Evolutionary conservation across 2,113 vertebrate genomes (phyloP).

Genomic region (Nothoprocta perdicaria): DNA sequence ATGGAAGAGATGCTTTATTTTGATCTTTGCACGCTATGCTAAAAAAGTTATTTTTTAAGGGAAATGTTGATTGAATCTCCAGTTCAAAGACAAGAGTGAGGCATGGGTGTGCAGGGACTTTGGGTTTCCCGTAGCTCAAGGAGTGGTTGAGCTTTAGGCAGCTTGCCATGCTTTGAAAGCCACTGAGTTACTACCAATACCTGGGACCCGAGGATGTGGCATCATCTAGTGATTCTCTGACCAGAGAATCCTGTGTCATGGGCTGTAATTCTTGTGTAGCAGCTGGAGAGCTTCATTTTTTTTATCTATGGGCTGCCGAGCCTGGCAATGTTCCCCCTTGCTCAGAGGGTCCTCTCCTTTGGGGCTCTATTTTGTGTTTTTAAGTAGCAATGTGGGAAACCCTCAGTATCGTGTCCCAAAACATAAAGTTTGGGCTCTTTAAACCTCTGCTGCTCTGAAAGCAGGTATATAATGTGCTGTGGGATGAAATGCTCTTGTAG

Average conservation of each 20-base stretch:
- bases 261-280: no score
- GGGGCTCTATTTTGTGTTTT: no score
- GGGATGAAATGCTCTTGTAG: accelerated
- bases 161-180: neutral
- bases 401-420: neutral
- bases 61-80: neutral
- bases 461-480: neutral
- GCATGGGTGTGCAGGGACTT: neutral
- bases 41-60: neutral
- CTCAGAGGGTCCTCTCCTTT: neutral
- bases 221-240: neutral
- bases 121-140: neutral
- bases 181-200: neutral
- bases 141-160: neutral
- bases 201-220: neutral
- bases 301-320: neutral
- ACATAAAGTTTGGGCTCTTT: neutral
- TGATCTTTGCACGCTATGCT: neutral
- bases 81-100: neutral
- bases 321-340: neutral
- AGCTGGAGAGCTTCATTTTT: neutral
- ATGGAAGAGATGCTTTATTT: neutral
- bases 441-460: neutral
- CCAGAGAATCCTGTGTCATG: neutral
- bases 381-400: neutral